Conservation (phyloP, 2,888 invertebrate species). For the Cyclophora punctaria region DNA sequence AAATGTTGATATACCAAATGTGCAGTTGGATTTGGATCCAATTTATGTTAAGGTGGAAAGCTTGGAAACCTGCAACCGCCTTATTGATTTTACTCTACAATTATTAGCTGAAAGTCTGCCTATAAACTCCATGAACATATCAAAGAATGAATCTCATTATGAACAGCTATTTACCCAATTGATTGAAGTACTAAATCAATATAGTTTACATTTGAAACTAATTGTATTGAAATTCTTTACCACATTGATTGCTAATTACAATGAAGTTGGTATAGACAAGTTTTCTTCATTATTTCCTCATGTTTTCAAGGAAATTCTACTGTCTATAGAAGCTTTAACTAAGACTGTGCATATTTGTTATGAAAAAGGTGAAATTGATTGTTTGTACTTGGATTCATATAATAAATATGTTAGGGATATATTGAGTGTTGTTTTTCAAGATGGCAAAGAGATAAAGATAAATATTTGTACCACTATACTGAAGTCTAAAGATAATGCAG, state of each 20-base stretch:
- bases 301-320: slow-evolving; percentile 34
- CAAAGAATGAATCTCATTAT: slow-evolving; percentile 28
- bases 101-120: slow-evolving; percentile 54
- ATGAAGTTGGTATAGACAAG: slow-evolving; percentile 32
- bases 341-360: slow-evolving; percentile 39
- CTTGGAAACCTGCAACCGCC: slow-evolving; percentile 41
- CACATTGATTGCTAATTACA: slow-evolving; percentile 43
- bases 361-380: slow-evolving; percentile 47
- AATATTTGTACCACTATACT: slow-evolving; percentile 44
- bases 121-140: slow-evolving; percentile 39
- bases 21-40: slow-evolving; percentile 53
- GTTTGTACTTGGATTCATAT: slow-evolving; percentile 33
- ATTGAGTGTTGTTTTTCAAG: slow-evolving; percentile 26
- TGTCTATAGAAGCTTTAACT: slow-evolving; percentile 38
- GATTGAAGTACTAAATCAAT: slow-evolving; percentile 47
- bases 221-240: slow-evolving; percentile 47
- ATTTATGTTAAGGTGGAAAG: slow-evolving; percentile 53
- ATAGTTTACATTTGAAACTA: slow-evolving; percentile 52
- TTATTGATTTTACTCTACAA: slow-evolving; percentile 49
- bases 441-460: slow-evolving; percentile 26
- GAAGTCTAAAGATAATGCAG: slow-evolving; percentile 25
- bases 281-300: slow-evolving; percentile 39
- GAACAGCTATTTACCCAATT: slow-evolving; percentile 34
- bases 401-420: slow-evolving; percentile 34
- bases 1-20: slow-evolving; percentile 46